phyloP scores from a whole-genome alignment of 2,888 invertebrate genomes.

The Drosophila yooni region DNA sequence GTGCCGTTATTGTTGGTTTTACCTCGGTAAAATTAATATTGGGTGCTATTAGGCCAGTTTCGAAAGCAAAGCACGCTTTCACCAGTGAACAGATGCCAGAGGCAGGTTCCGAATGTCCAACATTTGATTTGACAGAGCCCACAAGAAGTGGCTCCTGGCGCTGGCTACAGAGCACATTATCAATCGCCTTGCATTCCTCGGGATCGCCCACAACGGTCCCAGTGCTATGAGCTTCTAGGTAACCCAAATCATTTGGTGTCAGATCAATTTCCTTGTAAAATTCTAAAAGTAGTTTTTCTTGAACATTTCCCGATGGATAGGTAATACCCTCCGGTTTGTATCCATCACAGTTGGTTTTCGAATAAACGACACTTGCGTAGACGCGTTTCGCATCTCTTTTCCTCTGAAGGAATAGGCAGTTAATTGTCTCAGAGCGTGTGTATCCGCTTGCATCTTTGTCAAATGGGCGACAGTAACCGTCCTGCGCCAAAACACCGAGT shows the following conservation, averaged over 20 bases:
- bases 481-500: constrained; percentile 91
- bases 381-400: constrained; percentile 88
- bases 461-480: constrained; percentile 96
- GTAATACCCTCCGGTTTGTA: constrained; percentile 90
- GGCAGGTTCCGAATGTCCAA: constrained; percentile 96
- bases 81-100: constrained; percentile 93
- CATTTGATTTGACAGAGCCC: constrained; percentile 96
- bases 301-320: constrained; percentile 88
- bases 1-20: constrained; percentile 87
- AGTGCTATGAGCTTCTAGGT: constrained; percentile 95
- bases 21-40: constrained; percentile 92
- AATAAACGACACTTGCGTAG: constrained; percentile 90
- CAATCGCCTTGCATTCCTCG: constrained; percentile 94
- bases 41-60: constrained; percentile 92
- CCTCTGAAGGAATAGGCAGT: constrained; percentile 90
- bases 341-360: constrained; percentile 93
- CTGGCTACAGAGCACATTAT: constrained; percentile 90
- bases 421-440: constrained; percentile 92
- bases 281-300: constrained; percentile 87
- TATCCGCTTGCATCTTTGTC: constrained; percentile 94
- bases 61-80: constrained; percentile 93
- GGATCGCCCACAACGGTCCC: constrained; percentile 95
- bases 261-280: constrained; percentile 90
- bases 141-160: constrained; percentile 92
- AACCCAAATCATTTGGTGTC: constrained; percentile 89